These are phyloP conservation scores for Corvus hawaiiensis DNA, from an alignment of 2,113 vertebrate genomes.

Conservation along the genomic window DNA sequence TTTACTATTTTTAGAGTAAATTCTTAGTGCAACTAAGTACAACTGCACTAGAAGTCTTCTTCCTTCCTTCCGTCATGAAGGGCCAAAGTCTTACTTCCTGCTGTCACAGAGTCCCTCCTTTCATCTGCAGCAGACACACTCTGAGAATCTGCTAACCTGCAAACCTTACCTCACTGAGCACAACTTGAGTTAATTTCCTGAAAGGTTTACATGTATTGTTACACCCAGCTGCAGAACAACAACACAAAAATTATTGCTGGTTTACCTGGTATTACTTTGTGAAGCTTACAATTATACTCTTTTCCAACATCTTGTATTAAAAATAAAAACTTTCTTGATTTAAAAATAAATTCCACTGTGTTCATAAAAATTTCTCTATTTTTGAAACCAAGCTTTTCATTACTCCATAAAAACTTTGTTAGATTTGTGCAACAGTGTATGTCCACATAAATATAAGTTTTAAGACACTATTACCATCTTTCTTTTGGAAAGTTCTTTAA, in stretches of 20 bases:
- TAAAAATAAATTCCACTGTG: neutral
- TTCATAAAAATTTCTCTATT: neutral
- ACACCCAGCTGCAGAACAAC: neutral
- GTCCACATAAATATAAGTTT: neutral
- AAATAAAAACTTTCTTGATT: neutral
- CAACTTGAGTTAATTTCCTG: neutral
- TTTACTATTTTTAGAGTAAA: neutral
- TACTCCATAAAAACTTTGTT: neutral
- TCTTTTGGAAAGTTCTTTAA: conserved; percentile 90
- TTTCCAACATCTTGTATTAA: neutral
- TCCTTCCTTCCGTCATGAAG: neutral
- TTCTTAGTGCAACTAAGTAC: neutral
- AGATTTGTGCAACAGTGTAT: neutral
- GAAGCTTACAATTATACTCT: neutral
- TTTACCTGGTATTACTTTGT: neutral
- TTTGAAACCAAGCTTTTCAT: neutral
- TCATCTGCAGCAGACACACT: neutral
- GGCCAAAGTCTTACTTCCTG: neutral
- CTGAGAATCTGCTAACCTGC: neutral
- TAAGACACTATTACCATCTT: conserved; percentile 79
- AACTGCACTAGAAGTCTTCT: neutral
- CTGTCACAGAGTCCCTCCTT: neutral
- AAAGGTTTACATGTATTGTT: neutral
- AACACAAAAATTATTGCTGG: neutral
- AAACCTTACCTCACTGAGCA: neutral